Percentiles rank a stretch among this genome's conserved stretches.
Evolutionary conservation across 30 jellyfish, hydroid and myxozoan genomes (phyloP).

Genomic region (Hydractinia echinata): DNA sequence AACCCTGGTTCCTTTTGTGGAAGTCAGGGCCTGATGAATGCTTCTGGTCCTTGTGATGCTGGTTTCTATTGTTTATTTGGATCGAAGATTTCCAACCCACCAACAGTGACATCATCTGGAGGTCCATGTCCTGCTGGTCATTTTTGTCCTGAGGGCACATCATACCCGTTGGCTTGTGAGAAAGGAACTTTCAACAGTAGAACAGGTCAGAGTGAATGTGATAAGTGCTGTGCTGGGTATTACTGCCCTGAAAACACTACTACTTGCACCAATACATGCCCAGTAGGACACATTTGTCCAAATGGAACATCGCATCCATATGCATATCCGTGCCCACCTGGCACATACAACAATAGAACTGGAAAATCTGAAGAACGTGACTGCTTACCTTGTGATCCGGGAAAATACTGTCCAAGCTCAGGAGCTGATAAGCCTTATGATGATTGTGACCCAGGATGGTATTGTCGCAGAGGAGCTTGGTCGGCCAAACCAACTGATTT

Average conservation of each 20-base stretch:
- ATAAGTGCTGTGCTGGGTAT: slow-evolving; percentile 67
- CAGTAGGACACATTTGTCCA: slow-evolving; percentile 73
- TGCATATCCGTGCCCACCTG: slow-evolving; percentile 76
- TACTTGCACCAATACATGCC: slow-evolving; percentile 57
- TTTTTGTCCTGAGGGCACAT: slow-evolving; percentile 74
- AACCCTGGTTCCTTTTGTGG: slow-evolving; percentile 79
- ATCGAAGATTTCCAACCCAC: slow-evolving; percentile 59
- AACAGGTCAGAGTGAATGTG: slow-evolving; percentile 79
- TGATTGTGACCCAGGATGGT: slow-evolving; percentile 88
- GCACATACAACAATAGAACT: slow-evolving; percentile 59
- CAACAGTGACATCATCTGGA: slow-evolving; percentile 49
- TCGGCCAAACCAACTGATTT: slow-evolving; percentile 68
- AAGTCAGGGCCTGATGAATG: slow-evolving; percentile 51
- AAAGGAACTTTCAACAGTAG: slow-evolving; percentile 76
- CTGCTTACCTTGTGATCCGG: slow-evolving; percentile 82
- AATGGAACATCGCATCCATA: slow-evolving; percentile 48
- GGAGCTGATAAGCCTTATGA: slow-evolving; percentile 57
- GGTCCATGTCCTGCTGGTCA: slow-evolving; percentile 89
- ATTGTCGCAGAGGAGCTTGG: slow-evolving; percentile 80
- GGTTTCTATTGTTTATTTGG: slow-evolving; percentile 79
- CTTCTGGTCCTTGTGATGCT: slow-evolving; percentile 63
- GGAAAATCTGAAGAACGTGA: slow-evolving; percentile 47
- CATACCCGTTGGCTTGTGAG: slow-evolving; percentile 79
- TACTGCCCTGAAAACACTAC: slow-evolving; percentile 88
- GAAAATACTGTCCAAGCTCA: slow-evolving; percentile 71